Evolutionary conservation across 2,888 invertebrate species (phyloP), one percentile per base, ranked within the genome.

Genomic region (Pyrrhia umbra): DNA sequence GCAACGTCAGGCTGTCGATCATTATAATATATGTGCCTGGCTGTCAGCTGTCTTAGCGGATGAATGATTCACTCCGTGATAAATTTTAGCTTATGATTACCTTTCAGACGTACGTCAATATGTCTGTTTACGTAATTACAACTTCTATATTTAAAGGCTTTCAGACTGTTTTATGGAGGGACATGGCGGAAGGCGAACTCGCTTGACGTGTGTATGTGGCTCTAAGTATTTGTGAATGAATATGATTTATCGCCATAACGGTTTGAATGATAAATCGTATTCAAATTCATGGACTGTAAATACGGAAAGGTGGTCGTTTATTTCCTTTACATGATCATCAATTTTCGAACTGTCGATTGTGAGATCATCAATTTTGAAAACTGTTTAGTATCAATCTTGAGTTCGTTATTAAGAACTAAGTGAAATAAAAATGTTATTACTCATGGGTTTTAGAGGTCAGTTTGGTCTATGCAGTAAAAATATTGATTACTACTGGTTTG

Each of bases 21-120:
- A 95, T 91, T 93, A 90, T 94, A 95, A 95, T 94, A 90, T 95
- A 95, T 95, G 94, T 91, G 93, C 92, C 87, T 89, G 87, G 90
- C 93, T 94, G 94, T 94, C 94, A 94, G 92, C 94, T 94, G 94
- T 94, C 94, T 92, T 87, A 88, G 88, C 90, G 90, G 92, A 92
- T 94, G 94, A 94, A 93, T 94, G 94, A 94, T 94, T 95, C 94
- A 94, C 94, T 93, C 88, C 89, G 90, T 93, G 94, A 95, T 95
- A 94, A 95, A 95, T 94, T 94, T 91, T 90, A 93, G 94, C 93
- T 94, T 93, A 93, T 95, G 94, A 95, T 95, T 94, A 94, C 93
- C 94, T 94, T 93, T 94, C 93, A 93, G 91, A 91, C 92, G 85
- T 88, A 88, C 89, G 92, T 94, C 94, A 92, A 93, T 92, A 89